Conservation (phyloP, 2,797 vertebrate genomes). For the Tachyglossus aculeatus region DNA sequence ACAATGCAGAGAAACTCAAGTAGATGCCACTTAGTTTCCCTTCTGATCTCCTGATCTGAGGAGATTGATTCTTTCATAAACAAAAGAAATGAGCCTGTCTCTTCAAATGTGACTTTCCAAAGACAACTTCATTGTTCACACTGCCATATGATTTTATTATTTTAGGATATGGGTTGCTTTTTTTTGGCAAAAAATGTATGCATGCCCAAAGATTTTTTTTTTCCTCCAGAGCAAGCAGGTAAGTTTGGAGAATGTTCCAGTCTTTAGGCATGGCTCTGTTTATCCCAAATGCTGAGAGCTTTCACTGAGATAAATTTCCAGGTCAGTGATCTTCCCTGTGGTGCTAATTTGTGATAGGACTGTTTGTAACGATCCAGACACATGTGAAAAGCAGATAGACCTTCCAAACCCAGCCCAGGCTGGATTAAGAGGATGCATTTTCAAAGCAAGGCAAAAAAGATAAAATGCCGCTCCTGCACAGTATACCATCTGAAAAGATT, state of each 20-base stretch:
- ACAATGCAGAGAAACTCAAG: too few relatives aligned
- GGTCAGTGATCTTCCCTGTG: not conserved
- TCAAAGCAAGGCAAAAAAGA: constrained; percentile 33
- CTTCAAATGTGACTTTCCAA: too few relatives aligned
- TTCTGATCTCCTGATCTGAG: too few relatives aligned
- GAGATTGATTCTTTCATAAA: too few relatives aligned
- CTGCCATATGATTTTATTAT: too few relatives aligned
- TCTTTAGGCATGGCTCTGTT: not conserved
- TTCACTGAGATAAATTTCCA: not conserved
- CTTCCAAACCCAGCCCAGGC: constrained; percentile 25
- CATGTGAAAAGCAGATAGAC: not conserved
- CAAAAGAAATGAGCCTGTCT: too few relatives aligned
- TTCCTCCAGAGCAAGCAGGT: not conserved
- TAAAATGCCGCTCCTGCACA: not conserved
- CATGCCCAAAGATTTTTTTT: too few relatives aligned
- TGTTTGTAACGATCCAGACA: not conserved
- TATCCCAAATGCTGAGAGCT: constrained; percentile 23
- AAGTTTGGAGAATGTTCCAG: not conserved
- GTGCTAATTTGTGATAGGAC: not conserved
- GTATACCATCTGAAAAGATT: constrained; percentile 29
- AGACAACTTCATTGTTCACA: too few relatives aligned
- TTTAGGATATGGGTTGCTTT: too few relatives aligned
- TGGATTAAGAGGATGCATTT: constrained; percentile 27
- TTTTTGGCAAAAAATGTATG: too few relatives aligned
- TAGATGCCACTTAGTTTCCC: too few relatives aligned